Conservation (phyloP, 2,113 vertebrate genomes). For the Trachemys scripta region DNA sequence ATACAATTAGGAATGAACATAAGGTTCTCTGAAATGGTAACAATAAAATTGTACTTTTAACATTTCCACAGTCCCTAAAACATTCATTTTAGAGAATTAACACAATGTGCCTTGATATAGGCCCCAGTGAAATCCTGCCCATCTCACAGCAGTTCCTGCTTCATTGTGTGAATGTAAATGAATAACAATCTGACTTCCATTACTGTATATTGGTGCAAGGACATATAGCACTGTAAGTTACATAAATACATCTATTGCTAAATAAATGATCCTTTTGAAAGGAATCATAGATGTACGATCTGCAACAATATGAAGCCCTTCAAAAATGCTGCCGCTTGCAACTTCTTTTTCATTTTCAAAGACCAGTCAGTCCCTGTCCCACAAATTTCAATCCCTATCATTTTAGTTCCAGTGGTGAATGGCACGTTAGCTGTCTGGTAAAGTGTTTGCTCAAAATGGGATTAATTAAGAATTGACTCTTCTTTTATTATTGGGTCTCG, state of each 20-base stretch:
- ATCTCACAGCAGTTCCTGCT: constrained; percentile 31
- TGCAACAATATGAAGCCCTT: neutral
- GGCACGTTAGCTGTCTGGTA: neutral
- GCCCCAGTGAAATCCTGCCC: constrained; percentile 63
- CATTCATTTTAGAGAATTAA: constrained; percentile 40
- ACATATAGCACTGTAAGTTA: constrained; percentile 42
- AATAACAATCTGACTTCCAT: constrained; percentile 36
- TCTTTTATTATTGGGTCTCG: neutral
- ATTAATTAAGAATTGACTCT: neutral
- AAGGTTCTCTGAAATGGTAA: neutral
- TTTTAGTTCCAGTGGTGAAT: neutral
- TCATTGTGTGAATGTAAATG: constrained; percentile 56
- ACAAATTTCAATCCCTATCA: neutral
- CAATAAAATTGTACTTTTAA: constrained; percentile 23
- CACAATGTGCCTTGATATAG: constrained; percentile 51
- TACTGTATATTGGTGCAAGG: constrained; percentile 65
- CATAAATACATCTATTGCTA: constrained; percentile 60
- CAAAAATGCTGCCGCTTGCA: neutral
- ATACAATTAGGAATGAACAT: neutral
- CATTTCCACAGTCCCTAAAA: constrained; percentile 40
- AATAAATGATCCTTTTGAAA: constrained; percentile 43
- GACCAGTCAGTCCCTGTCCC: neutral
- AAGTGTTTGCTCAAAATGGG: neutral
- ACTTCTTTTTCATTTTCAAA: neutral
- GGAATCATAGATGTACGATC: neutral